phyloP scores from a whole-genome alignment of 2,797 vertebrate species.

The Hypotaenidia philippensis region DNA sequence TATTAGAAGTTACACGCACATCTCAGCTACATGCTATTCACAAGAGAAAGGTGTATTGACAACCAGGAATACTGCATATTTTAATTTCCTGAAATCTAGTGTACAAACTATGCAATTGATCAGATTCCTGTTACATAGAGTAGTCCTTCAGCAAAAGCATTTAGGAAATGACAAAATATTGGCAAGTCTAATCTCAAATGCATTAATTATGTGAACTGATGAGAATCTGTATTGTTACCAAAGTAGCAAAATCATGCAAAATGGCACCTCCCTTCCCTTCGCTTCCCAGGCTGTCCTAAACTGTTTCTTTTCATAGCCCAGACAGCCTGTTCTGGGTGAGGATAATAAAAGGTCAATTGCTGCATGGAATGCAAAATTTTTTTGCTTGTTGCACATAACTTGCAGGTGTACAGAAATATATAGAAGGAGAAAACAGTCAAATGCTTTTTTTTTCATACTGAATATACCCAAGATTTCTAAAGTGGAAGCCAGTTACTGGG shows the following conservation, averaged over 20 bases:
- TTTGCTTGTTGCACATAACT: conserved; percentile 2
- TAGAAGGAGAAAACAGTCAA: background rate
- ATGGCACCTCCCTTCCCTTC: background rate
- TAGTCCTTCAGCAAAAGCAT: background rate
- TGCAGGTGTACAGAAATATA: conserved; percentile 46
- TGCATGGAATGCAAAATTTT: background rate
- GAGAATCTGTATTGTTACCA: background rate
- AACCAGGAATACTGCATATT: background rate
- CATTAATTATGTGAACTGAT: background rate
- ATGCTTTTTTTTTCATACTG: background rate
- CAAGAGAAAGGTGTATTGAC: background rate
- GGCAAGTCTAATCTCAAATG: background rate
- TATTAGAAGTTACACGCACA: background rate
- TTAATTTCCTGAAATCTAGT: background rate
- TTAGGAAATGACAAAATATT: background rate
- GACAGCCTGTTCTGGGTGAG: background rate
- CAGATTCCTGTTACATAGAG: background rate
- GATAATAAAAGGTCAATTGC: conserved; percentile 26
- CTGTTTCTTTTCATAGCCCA: background rate
- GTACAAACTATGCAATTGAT: background rate
- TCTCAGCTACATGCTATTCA: background rate
- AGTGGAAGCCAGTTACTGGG: background rate
- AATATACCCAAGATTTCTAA: background rate
- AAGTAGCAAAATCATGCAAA: background rate
- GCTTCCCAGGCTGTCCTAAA: background rate